Evolutionary conservation across 2,888 invertebrate species (phyloP).

Genomic region (Petrolisthes manimaculis): DNA sequence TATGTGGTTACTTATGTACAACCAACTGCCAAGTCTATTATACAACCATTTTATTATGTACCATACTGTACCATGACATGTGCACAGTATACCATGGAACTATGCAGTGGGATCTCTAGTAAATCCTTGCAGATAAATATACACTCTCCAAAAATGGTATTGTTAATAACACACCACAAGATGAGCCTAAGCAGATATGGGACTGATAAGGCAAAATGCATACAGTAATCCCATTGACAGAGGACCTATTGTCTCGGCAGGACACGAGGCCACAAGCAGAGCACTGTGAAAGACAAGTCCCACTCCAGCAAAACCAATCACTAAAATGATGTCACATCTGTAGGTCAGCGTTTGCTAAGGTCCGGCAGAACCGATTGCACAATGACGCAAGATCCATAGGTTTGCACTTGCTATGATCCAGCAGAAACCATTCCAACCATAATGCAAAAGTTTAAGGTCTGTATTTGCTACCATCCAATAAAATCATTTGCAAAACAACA

Average conservation of each 20-base stretch:
- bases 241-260: slow-evolving; percentile 25
- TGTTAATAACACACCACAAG: slow-evolving; percentile 18
- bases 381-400: no score
- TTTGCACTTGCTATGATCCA: no score
- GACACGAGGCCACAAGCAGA: slow-evolving; percentile 22
- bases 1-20: slow-evolving; percentile 38
- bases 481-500: no score
- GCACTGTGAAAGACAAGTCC: slow-evolving; percentile 30
- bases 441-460: no score
- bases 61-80: slow-evolving; percentile 12
- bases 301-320: slow-evolving; percentile 9
- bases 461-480: no score
- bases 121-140: slow-evolving; percentile 11
- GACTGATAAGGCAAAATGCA: slow-evolving; percentile 41
- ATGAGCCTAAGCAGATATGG: slow-evolving; percentile 30
- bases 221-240: slow-evolving; percentile 6
- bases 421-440: no score
- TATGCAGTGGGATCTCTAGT: background rate
- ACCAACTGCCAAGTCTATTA: slow-evolving; percentile 46
- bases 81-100: slow-evolving; percentile 5
- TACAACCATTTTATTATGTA: slow-evolving; percentile 46
- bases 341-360: no score
- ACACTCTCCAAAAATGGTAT: background rate
- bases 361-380: no score
- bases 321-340: background rate